Base-by-base conservation (phyloP, 2,113 vertebrate genomes). In the Seriola quinqueradiata region DNA sequence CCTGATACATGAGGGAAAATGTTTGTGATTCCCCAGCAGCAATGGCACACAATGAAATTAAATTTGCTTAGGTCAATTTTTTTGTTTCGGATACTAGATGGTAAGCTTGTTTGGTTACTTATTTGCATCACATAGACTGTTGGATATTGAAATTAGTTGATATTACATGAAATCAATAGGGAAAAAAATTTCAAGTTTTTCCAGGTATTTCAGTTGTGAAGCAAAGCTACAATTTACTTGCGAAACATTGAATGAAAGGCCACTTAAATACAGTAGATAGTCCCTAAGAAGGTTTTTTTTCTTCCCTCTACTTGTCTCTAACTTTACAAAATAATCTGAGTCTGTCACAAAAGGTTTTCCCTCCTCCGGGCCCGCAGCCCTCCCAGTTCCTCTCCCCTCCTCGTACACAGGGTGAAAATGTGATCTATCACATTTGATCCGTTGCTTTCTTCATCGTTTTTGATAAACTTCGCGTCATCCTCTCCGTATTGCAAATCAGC, bases 181-280 rank as follows among this genome's bases (percentile, higher is more conserved):
- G 6, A 6, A 57, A 25, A 57, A 57, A 52, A 19, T 8, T 55
- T 3, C n/a, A 65, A 42, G 2, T 44, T 1, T n/a, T 66, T 21
- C 4, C 2, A 40, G 36, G 12, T 21, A 21, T 40, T 14, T 17
- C 3, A 59, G 6, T 40, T 8, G 44, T 48, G 5, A 16, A 28
- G 14, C 6, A 25, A 32, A 7, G 9, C 8, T 28, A 48, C 16
- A 48, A 48, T 48, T 4, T 5, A 48, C 4, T 46, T 48, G 5
- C 3, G 13, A 16, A 48, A 48, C 25, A 23, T 54, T 82, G 36
- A 80, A 61, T 79, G 40, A 77, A 83, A 81, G 82, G 60, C 75
- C 76, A 78, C 32, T 81, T 72, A 28, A 28, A 42, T 50, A 68
- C 23, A 65, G 65, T 16, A 34, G 74, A 86, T 79, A 75, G 81